Base-by-base conservation (phyloP, 64 coral and sea anemone genomes). In the Acropora yongei region DNA sequence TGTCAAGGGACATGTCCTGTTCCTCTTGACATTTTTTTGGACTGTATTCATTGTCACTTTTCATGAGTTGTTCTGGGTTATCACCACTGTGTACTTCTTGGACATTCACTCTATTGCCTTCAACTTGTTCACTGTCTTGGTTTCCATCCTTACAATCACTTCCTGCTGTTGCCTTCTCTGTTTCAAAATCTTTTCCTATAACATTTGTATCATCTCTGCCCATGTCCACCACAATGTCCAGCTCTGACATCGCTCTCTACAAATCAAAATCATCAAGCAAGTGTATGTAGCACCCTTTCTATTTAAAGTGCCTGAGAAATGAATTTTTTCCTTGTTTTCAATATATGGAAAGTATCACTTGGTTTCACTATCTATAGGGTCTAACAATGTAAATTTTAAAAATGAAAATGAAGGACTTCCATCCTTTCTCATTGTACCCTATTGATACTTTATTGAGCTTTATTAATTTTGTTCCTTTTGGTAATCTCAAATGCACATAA, bases 191-290 rank as follows among this genome's bases (percentile, higher is more conserved):
- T 41, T 18, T 48, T 6, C 17, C 43, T 18, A 44, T 78, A 10
- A 78, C 75, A 48, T 78, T 69, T 47, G 44, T 43, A 30, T 40
- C 11, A 49, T 48, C 65, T 48, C 39, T 85, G 8, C 63, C 9
- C 65, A 85, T 46, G 5, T 85, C 82, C 45, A 85, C 82, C 44
- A 85, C 63, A 30, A 85, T 71, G 66, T 85, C 58, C 3, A 85
- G 44, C 18, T 72, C 82, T 9, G 42, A n/a, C 44, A 66, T 85
- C 7, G 65, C 63, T 49, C 41, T 71, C 82, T 85, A 45, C 6
- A 85, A 71, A 66, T 71, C 16, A 71, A 71, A 85, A 67, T 3
- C 30, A 80, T 30, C 30, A 30, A 30, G 30, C 30, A 30, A 30
- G 30, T 30, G 30, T 30, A 30, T 30, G 30, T 30, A 30, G 30